Base-by-base conservation (phyloP, 1,140 invertebrate species). In the Heliconius hermathena region DNA sequence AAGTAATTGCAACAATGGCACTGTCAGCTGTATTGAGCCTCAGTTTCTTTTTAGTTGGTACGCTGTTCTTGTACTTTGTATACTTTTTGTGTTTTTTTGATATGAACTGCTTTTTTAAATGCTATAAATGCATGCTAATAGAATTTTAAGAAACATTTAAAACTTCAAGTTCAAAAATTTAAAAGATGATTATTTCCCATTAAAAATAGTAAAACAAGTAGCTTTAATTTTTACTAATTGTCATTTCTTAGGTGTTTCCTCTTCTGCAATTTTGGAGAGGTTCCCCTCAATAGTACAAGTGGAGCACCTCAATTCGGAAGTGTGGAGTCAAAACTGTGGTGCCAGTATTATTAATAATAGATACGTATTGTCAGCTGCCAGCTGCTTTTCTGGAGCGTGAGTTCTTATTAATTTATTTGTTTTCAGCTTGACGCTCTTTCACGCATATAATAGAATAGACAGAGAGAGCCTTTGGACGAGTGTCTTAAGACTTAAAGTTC, bases 331-430 rank as follows among this genome's bases (percentile, higher is more conserved):
- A 3, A 16, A 73, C 36, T 41, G 41, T 11, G 8, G 5, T 66
- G 66, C 36, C 5, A 20, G 13, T 72, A 80, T 70, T n/a, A 33
- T 70, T 57, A 79, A 52, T 16, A 49, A n/a, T 1, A n/a, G 1
- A 66, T 54, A 74, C 18, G 41, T 76, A 26, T 38, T 76, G 36
- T 36, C 76, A 33, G 70, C 76, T 9, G 76, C 76, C 8, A 70
- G 33, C 6, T 71, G 66, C 18, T 72, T 71, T 60, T 77, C 66
- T 54, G 76, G 76, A 72, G 66, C 66, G 71, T 72, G 38, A 77
- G 71, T 77, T n/a, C 4, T 26, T 54, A 57, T 8, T 57, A 33
- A 33, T 6, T 36, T 36, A 36, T 57, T 57, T 22, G 0, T 57
- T 8, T 57, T 46, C 13, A 46, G 41, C n/a, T 22, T 57, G n/a